Evolutionary conservation across 2,888 invertebrate species (phyloP), one percentile per base, ranked within the genome.

Genomic region (Sinelater perroti): DNA sequence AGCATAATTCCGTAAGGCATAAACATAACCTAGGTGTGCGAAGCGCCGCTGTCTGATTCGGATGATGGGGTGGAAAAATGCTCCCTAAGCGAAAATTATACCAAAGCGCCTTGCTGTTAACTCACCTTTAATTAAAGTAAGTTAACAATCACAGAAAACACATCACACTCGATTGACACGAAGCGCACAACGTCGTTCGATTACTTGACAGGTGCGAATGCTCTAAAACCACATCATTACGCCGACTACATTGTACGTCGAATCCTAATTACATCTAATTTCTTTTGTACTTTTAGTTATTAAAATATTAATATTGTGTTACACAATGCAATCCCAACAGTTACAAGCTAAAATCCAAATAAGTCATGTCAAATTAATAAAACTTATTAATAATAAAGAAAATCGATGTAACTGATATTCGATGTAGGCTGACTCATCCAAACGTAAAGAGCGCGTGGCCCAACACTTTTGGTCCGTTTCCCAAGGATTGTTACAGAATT

Each of bases 11-110:
- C 13, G 28, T 50, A 50, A 11, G 24, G 36, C 13, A 36, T 17
- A 40, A 38, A 50, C 50, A 50, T 50, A 50, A 50, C 50, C 50
- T 50, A 38, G 11, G 40, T 38, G 16, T 36, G 36, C 38, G 13
- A 50, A 50, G 50, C 50, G 21, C 36, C 47, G 26, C 26, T 26
- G 16, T 35, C 26, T 49, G 26, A 6, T 36, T 16, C 47, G 17
- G 2, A 24, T 13, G 10, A 10, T 24, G 21, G 24, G 2, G 7
- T 14, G 6, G 26, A 35, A 14, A 17, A 49, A 35, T 14, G 47
- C 47, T 11, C 14, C 26, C 35, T 49, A 49, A 49, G 47, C 47
- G 10, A 14, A 49, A 49, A 20, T 20, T 11, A 13, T 6, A 6
- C 21, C 11, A 4, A 2, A 10, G 13, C 6, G 11, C 11, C 2